Conservation (phyloP, 2,797 vertebrate species). For the Sciurus carolinensis region DNA sequence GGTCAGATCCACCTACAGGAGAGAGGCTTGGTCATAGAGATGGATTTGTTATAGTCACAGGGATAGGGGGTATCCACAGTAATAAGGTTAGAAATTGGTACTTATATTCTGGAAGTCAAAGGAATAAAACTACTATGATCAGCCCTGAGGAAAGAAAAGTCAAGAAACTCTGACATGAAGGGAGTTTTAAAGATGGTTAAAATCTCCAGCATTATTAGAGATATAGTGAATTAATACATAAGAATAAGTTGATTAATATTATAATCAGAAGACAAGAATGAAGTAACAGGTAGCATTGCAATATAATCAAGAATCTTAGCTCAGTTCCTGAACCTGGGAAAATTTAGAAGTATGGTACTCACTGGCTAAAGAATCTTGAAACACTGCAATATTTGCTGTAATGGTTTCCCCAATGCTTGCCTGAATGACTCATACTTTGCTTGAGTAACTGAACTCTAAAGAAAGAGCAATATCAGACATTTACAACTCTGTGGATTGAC, state of each 20-base stretch:
- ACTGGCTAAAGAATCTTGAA: neutral
- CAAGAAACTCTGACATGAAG: neutral
- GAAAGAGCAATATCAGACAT: neutral
- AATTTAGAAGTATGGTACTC: neutral
- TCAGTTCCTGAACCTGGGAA: neutral
- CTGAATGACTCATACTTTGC: neutral
- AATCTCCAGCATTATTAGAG: neutral
- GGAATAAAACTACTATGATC: neutral
- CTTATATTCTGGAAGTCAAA: neutral
- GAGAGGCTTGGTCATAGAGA: neutral
- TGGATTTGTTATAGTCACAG: neutral
- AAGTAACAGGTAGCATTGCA: neutral
- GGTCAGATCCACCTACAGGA: neutral
- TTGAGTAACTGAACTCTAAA: neutral
- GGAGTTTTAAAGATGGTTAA: neutral
- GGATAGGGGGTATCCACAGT: neutral
- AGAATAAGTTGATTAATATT: neutral
- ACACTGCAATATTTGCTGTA: neutral
- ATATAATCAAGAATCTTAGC: neutral
- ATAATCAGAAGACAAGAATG: neutral
- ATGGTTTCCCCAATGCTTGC: neutral
- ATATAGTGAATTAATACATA: neutral
- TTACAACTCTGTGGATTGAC: neutral
- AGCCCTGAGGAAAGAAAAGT: neutral
- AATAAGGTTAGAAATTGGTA: too few species aligned